These are phyloP conservation scores for Pterocles orientalis DNA, from an alignment of 2,113 vertebrate genomes.

Conservation along the genomic window DNA sequence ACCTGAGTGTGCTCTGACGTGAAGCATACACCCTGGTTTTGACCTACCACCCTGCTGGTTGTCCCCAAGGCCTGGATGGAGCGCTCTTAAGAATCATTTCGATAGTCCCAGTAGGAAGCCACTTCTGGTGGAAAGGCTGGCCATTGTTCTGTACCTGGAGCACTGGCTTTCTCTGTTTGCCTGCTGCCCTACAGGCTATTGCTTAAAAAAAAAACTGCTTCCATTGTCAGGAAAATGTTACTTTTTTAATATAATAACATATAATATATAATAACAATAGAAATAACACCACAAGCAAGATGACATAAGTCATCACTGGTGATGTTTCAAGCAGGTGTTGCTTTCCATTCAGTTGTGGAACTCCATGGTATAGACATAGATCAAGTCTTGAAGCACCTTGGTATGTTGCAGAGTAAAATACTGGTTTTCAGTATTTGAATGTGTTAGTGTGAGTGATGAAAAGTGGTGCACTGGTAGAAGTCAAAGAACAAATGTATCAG, in stretches of 20 bases:
- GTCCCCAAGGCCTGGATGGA: accelerated
- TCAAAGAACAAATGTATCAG: not conserved
- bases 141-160: not conserved
- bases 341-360: not conserved
- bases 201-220: not conserved
- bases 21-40: not conserved
- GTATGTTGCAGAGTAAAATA: not conserved
- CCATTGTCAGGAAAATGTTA: not conserved
- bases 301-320: not conserved
- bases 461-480: not conserved
- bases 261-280: not conserved
- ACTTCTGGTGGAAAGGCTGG: not conserved
- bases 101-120: not conserved
- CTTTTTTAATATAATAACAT: not conserved
- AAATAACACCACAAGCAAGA: not conserved
- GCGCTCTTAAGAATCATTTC: not conserved
- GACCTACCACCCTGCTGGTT: not conserved
- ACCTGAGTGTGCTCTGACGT: not conserved
- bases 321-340: not conserved
- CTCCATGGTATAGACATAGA: not conserved
- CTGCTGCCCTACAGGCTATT: not conserved
- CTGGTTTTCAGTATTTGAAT: not conserved
- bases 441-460: not conserved
- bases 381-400: not conserved
- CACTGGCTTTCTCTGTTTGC: not conserved